Percentiles rank a stretch among this genome's conserved stretches.
Conservation (phyloP, 1,140 invertebrate genomes). For the Microplitis mediator region DNA sequence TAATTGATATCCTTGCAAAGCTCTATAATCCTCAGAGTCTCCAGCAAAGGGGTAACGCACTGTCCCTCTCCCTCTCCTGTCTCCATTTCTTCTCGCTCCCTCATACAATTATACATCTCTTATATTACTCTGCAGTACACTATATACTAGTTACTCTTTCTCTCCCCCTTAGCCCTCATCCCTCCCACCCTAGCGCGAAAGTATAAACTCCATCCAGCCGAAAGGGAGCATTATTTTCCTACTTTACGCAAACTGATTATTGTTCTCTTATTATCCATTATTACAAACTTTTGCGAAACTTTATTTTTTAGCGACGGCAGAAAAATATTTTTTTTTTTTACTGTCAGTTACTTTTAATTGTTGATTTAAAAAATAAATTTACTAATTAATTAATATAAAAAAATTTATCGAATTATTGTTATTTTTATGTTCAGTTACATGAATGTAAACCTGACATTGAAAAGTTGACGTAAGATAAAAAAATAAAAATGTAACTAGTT, state of each 20-base stretch:
- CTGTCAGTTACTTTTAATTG: not conserved
- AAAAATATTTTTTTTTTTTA: not conserved
- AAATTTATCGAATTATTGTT: constrained; percentile 1
- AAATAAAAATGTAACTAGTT: not conserved
- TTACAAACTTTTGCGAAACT: not conserved
- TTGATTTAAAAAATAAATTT: not conserved
- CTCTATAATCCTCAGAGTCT: constrained; percentile 57
- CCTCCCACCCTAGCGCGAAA: constrained; percentile 40
- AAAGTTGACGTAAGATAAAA: constrained; percentile 3
- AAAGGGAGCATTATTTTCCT: constrained; percentile 39
- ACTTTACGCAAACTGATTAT: constrained; percentile 26
- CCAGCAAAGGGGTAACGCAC: constrained; percentile 18
- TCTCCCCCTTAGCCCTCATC: too few relatives aligned
- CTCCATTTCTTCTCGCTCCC: not conserved
- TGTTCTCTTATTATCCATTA: constrained; percentile 4
- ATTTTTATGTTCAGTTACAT: constrained; percentile 20
- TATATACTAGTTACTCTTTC: not conserved
- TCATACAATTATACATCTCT: constrained; percentile 5
- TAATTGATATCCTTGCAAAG: constrained; percentile 64
- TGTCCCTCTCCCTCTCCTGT: constrained; percentile 21
- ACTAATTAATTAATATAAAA: not conserved
- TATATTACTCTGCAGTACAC: constrained; percentile 40
- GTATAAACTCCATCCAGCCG: constrained; percentile 50
- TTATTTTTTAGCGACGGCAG: too few relatives aligned
- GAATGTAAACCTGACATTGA: constrained; percentile 23